These are phyloP conservation scores for Abscondita cerata DNA, from an alignment of 2,888 invertebrate genomes.

Conservation along the genomic window DNA sequence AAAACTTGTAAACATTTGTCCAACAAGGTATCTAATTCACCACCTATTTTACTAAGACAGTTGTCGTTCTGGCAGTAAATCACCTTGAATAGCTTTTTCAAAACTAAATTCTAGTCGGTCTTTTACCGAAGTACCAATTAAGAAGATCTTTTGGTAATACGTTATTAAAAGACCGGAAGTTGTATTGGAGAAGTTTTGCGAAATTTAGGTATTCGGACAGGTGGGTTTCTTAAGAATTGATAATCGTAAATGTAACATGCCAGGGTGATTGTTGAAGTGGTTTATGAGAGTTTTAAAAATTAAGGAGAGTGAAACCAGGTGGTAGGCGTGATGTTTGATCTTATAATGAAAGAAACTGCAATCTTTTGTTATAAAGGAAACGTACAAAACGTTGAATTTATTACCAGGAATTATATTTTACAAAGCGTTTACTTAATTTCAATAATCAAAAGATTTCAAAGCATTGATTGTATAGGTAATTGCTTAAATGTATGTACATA, in stretches of 20 bases:
- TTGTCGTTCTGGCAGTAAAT: conserved; percentile 28
- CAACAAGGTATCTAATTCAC: conserved; percentile 29
- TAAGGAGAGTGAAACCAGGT: conserved; percentile 44
- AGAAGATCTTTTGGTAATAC: conserved; percentile 24
- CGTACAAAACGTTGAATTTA: neutral
- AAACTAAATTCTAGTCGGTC: conserved; percentile 26
- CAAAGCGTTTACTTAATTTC: no score
- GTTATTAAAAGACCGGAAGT: conserved; percentile 34
- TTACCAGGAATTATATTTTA: no score
- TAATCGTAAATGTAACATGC: conserved; percentile 37
- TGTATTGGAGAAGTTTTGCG: conserved; percentile 31
- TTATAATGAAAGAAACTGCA: conserved; percentile 33
- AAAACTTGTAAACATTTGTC: conserved; percentile 38
- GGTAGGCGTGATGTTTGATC: conserved; percentile 47
- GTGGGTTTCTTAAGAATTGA: conserved; percentile 44
- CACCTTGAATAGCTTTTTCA: neutral
- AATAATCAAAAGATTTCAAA: no score
- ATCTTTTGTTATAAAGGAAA: conserved; percentile 21
- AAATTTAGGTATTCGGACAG: conserved; percentile 39
- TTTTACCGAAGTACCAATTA: conserved; percentile 37
- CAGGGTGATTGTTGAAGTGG: conserved; percentile 37
- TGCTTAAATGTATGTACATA: neutral
- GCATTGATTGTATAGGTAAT: neutral
- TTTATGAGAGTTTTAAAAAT: conserved; percentile 41
- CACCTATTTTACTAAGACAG: conserved; percentile 29